Percentiles rank a stretch among this genome's conserved stretches.
Conservation (phyloP, 2,113 vertebrate species). For the Taurulus bubalis region DNA sequence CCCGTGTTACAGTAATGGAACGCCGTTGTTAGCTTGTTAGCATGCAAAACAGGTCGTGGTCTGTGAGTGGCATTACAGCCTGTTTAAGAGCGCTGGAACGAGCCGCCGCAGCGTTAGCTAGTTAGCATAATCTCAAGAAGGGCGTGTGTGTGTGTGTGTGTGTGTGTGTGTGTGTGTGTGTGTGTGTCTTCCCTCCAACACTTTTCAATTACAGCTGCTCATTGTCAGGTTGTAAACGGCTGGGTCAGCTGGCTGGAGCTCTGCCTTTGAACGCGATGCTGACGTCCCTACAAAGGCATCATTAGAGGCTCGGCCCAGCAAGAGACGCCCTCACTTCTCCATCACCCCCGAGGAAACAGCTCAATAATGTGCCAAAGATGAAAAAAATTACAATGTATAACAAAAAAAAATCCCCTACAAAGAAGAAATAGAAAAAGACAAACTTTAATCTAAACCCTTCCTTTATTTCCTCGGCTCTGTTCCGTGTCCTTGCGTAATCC, state of each 20-base stretch:
- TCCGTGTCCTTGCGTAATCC: conserved; percentile 47
- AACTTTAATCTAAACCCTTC: conserved; percentile 48
- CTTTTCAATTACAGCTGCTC: conserved; percentile 82
- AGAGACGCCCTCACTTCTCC: conserved; percentile 63
- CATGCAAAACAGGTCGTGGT: conserved; percentile 69
- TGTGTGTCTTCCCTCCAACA: conserved; percentile 50
- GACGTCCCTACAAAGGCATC: conserved; percentile 79
- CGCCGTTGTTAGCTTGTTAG: conserved; percentile 72
- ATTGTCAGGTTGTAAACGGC: conserved; percentile 79
- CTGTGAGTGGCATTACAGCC: conserved; percentile 61
- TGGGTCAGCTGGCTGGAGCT: conserved; percentile 78
- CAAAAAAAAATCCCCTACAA: conserved; percentile 32
- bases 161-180: background rate
- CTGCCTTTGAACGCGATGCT: conserved; percentile 73
- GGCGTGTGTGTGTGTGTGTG: conserved; percentile 7
- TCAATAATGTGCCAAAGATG: conserved; percentile 64
- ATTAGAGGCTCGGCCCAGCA: conserved; percentile 70
- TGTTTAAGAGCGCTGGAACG: conserved; percentile 63
- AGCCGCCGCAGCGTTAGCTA: conserved; percentile 43
- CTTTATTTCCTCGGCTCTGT: conserved; percentile 33
- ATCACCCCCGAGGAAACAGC: conserved; percentile 64
- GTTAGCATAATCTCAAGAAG: conserved; percentile 63
- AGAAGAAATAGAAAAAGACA: conserved; percentile 53
- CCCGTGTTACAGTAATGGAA: conserved; percentile 63
- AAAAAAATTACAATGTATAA: conserved; percentile 60